Base-by-base conservation (phyloP, 2,888 invertebrate species). In the Parascotia fuliginaria region DNA sequence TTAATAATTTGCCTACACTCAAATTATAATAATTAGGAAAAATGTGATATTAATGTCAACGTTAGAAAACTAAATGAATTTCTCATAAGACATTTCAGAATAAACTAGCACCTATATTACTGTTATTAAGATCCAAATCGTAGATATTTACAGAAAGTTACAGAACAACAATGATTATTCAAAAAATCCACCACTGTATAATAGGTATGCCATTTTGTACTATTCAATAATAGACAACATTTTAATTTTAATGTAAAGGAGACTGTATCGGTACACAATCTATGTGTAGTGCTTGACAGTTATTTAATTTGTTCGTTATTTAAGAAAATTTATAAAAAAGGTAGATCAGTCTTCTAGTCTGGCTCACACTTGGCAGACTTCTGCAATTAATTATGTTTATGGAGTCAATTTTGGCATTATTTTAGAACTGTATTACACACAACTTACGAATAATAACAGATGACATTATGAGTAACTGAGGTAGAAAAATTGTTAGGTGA, bases 61-160 rank as follows among this genome's bases (percentile, higher is more conserved):
- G 27, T 52, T 50, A 49, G 33, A 47, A 45, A 62, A 50, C 53
- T 55, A 57, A 58, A 46, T 59, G 46, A 62, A 49, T 65, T 74
- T 71, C 69, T 75, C 77, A 78, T 77, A 83, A 79, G 77, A 85
- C 68, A 65, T 77, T 83, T 78, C 74, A 75, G 68, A 78, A 72
- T 73, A 62, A 81, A 71, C 78, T 87, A 88, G 88, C 88, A 89
- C 88, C 88, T 87, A 85, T 70, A 53, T 55, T 60, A 57, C 53
- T 52, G 42, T 60, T 63, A 60, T 50, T 52, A 61, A 65, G 57
- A 61, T 65, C 58, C 59, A 58, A 60, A 65, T 60, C 46, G 42
- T 53, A 60, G 49, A 53, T 68, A 73, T 72, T 51, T 65, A 75
- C 59, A 73, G 57, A 53, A 42, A 52, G 49, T 50, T 60, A 59